These are phyloP conservation scores for Anodontia alba DNA, from an alignment of 2,888 invertebrate genomes.

Conservation along the genomic window DNA sequence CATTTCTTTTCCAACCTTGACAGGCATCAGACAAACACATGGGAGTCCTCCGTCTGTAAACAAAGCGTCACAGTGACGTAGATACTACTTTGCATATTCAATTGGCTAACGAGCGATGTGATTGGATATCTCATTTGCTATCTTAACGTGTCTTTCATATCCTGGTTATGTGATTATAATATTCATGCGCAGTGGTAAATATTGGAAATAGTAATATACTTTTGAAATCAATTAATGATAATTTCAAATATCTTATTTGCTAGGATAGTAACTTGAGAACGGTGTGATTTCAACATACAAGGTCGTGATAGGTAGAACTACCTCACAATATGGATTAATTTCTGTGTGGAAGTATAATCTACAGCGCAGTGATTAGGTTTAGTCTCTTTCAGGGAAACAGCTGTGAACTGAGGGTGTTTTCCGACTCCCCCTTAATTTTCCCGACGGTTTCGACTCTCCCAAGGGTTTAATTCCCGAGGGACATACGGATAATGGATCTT, in stretches of 20 bases:
- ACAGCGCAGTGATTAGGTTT: slow-evolving; percentile 48
- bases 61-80: slow-evolving; percentile 58
- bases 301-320: background rate
- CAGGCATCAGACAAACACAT: slow-evolving; percentile 18
- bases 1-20: background rate
- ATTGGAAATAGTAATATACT: background rate
- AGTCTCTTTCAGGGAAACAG: slow-evolving; percentile 63
- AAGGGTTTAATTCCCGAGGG: slow-evolving; percentile 77
- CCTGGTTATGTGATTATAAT: slow-evolving; percentile 55
- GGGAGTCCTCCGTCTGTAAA: slow-evolving; percentile 50
- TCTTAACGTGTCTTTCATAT: slow-evolving; percentile 65
- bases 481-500: slow-evolving; percentile 80
- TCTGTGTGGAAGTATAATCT: slow-evolving; percentile 52
- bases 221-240: background rate
- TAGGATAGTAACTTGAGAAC: background rate
- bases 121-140: slow-evolving; percentile 56
- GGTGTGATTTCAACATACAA: background rate
- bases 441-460: slow-evolving; percentile 75
- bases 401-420: slow-evolving; percentile 61
- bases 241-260: background rate
- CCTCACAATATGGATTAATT: slow-evolving; percentile 29
- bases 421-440: slow-evolving; percentile 45
- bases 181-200: slow-evolving; percentile 55
- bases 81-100: slow-evolving; percentile 50
- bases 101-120: slow-evolving; percentile 43